phyloP scores from a whole-genome alignment of 1,140 invertebrate genomes.

The Drosophila malerkotliana region DNA sequence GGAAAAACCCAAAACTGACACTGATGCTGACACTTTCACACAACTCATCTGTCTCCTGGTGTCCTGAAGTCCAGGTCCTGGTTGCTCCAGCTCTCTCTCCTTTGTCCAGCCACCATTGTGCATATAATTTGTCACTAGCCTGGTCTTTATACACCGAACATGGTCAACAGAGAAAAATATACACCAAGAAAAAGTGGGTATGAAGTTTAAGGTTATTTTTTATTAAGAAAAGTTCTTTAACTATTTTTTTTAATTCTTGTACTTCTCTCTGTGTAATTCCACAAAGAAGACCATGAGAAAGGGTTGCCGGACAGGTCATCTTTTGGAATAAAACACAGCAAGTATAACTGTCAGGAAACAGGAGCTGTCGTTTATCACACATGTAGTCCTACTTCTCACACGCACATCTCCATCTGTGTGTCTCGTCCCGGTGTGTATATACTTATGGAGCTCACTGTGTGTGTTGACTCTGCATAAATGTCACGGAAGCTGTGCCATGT shows the following conservation, averaged over 20 bases:
- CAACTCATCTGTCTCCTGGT: constrained; percentile 39
- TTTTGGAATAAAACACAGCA: constrained; percentile 46
- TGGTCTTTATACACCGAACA: constrained; percentile 48
- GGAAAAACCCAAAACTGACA: constrained; percentile 47
- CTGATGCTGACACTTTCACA: constrained; percentile 61
- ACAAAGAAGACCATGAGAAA: constrained; percentile 8
- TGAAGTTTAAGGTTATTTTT: too few relatives aligned
- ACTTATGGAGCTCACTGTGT: constrained; percentile 36
- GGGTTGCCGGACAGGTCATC: constrained; percentile 29
- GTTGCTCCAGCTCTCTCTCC: not conserved
- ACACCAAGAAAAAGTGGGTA: not conserved
- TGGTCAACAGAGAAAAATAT: constrained; percentile 14
- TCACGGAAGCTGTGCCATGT: constrained; percentile 27
- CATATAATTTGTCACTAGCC: constrained; percentile 65
- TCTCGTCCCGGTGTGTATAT: too few relatives aligned
- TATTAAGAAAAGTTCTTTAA: too few relatives aligned
- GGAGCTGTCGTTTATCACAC: constrained; percentile 57
- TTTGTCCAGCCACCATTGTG: constrained; percentile 30
- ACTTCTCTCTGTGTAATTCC: not conserved
- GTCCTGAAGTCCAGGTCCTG: not conserved
- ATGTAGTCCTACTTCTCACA: constrained; percentile 15
- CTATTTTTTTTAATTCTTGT: not conserved
- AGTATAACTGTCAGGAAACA: constrained; percentile 56
- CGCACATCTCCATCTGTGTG: constrained; percentile 2
- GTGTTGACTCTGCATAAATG: constrained; percentile 51